phyloP scores from a whole-genome alignment of 2,797 vertebrate species.

The Sus cebifrons region DNA sequence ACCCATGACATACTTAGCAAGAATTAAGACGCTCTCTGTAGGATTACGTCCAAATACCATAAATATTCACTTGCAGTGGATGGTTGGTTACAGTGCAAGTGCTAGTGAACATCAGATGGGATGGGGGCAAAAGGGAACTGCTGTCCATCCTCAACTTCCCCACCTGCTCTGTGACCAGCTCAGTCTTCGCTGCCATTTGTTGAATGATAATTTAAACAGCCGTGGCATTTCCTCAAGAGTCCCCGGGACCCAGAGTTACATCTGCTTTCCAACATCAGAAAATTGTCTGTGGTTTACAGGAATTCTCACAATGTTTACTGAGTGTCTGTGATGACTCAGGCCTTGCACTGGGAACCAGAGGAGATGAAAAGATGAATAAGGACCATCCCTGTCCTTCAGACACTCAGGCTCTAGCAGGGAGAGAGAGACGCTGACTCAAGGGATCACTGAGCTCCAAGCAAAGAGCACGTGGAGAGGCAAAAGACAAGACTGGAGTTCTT shows the following conservation, averaged over 20 bases:
- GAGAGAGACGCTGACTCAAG: neutral
- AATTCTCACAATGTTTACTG: neutral
- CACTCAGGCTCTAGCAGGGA: neutral
- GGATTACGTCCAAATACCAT: neutral
- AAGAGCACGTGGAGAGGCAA: neutral
- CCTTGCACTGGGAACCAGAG: neutral
- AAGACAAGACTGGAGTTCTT: neutral
- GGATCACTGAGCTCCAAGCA: neutral
- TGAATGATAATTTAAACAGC: slow-evolving; percentile 5
- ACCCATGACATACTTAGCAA: neutral
- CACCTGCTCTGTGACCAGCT: too few relatives aligned
- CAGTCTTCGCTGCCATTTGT: neutral
- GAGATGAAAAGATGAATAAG: neutral
- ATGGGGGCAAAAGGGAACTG: neutral
- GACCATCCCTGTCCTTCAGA: neutral
- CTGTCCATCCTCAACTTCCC: neutral
- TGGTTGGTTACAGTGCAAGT: neutral
- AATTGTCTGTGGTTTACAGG: neutral
- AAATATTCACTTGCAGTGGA: neutral
- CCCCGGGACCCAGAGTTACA: neutral
- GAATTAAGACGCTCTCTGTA: neutral
- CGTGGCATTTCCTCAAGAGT: neutral
- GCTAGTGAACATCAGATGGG: neutral
- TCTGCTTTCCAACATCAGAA: neutral
- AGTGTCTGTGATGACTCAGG: neutral